Conservation (phyloP, 2,888 invertebrate species). For the Argyresthia goedartella region DNA sequence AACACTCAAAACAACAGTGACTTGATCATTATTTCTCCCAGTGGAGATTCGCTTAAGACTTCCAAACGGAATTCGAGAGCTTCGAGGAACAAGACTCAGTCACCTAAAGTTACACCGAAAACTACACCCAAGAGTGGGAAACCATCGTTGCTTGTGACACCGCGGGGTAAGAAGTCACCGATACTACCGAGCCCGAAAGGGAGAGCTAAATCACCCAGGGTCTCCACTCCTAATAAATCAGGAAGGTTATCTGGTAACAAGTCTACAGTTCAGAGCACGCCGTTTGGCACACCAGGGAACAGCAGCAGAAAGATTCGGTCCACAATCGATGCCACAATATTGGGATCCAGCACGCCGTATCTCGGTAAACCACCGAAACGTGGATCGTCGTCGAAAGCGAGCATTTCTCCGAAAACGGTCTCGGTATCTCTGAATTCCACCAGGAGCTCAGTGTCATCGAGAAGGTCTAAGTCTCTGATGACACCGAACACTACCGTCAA, state of each 20-base stretch:
- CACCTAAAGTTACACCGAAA: neutral
- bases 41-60: slow-evolving; percentile 21
- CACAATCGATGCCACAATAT: slow-evolving; percentile 18
- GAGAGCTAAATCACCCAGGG: neutral
- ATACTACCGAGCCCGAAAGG: neutral
- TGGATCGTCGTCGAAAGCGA: neutral
- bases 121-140: neutral
- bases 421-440: neutral
- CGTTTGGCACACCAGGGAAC: slow-evolving; percentile 28
- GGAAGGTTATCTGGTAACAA: neutral
- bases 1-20: slow-evolving; percentile 40
- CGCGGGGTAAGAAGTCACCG: neutral
- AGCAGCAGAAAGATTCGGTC: slow-evolving; percentile 26
- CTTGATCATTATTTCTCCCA: slow-evolving; percentile 18
- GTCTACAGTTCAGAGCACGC: slow-evolving; percentile 8
- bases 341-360: slow-evolving; percentile 42
- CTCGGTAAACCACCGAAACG: slow-evolving; percentile 11
- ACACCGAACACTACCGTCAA: slow-evolving; percentile 18
- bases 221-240: neutral
- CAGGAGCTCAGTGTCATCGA: slow-evolving; percentile 14
- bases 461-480: slow-evolving; percentile 26
- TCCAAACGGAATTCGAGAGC: slow-evolving; percentile 17
- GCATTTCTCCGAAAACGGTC: neutral
- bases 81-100: neutral
- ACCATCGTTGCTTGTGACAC: neutral